Conservation (phyloP, 2,888 invertebrate species). For the Melinaea marsaeus region DNA sequence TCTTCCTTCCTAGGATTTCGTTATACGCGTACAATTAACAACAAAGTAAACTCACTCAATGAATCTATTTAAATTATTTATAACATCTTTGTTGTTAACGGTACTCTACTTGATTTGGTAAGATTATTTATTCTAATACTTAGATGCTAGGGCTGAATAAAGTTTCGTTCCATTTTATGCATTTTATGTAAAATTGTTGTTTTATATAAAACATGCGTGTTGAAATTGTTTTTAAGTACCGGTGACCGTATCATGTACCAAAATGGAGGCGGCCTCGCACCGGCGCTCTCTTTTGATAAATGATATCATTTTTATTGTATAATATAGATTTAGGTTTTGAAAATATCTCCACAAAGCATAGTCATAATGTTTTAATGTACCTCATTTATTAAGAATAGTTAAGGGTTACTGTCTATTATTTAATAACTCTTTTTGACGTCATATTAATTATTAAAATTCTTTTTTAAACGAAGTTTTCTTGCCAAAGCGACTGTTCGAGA, state of each 20-base stretch:
- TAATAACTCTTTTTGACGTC: slow-evolving; percentile 40
- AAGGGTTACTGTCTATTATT: slow-evolving; percentile 44
- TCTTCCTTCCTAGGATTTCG: slow-evolving; percentile 70
- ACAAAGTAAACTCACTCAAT: slow-evolving; percentile 24
- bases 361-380: slow-evolving; percentile 75
- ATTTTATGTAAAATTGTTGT: slow-evolving; percentile 74
- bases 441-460: slow-evolving; percentile 9
- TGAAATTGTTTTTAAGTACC: slow-evolving; percentile 59
- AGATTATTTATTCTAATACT: slow-evolving; percentile 59
- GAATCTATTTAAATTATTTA: slow-evolving; percentile 12
- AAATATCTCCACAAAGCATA: slow-evolving; percentile 56
- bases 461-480: slow-evolving; percentile 47
- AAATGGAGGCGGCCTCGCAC: slow-evolving; percentile 27
- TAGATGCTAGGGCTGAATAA: slow-evolving; percentile 48
- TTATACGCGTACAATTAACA: slow-evolving; percentile 57
- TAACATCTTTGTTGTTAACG: slow-evolving; percentile 29
- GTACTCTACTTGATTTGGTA: slow-evolving; percentile 30
- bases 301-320: slow-evolving; percentile 39
- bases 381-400: slow-evolving; percentile 69
- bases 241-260: slow-evolving; percentile 36
- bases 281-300: slow-evolving; percentile 35
- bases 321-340: slow-evolving; percentile 45
- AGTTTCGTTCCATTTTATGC: slow-evolving; percentile 73
- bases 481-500: slow-evolving; percentile 58
- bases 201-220: slow-evolving; percentile 66